A percentile compares a stretch with the other conserved stretches of the same genome.
These are phyloP conservation scores for Plagiodera versicolora DNA, from an alignment of 2,888 invertebrate genomes.

Conservation along the genomic window DNA sequence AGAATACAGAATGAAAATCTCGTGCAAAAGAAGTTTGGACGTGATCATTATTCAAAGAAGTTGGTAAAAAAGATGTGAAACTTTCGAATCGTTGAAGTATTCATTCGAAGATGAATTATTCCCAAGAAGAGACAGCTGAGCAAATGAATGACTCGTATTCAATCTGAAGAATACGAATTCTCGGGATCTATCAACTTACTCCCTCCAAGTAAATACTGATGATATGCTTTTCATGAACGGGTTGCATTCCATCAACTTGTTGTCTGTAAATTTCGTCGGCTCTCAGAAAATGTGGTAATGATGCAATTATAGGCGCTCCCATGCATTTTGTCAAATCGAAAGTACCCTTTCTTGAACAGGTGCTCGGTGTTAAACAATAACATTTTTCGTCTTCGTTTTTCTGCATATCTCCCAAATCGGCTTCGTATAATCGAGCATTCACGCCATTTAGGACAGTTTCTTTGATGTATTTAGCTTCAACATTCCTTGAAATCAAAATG, in stretches of 20 bases:
- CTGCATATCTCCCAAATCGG: slow-evolving; percentile 71
- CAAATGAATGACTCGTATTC: no score
- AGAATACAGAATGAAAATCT: no score
- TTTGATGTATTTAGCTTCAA: slow-evolving; percentile 64
- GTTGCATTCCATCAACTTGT: slow-evolving; percentile 65
- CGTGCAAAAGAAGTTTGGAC: no score
- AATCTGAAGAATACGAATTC: no score
- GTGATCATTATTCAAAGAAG: no score
- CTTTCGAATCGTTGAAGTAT: no score
- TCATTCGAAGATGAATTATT: no score
- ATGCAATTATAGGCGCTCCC: slow-evolving; percentile 72
- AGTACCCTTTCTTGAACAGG: slow-evolving; percentile 71
- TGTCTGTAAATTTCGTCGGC: slow-evolving; percentile 56
- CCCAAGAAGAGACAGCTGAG: no score
- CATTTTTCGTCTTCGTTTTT: slow-evolving; percentile 58
- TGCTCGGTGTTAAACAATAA: slow-evolving; percentile 60
- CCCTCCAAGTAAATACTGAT: slow-evolving; percentile 78
- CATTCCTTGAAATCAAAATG: slow-evolving; percentile 55
- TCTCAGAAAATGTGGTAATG: slow-evolving; percentile 77
- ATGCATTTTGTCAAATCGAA: slow-evolving; percentile 70
- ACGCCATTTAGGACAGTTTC: slow-evolving; percentile 66
- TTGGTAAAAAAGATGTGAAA: no score
- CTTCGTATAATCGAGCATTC: slow-evolving; percentile 66
- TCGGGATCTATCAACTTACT: slow-evolving; percentile 59
- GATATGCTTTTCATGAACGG: slow-evolving; percentile 69